Conservation (phyloP, 2,113 vertebrate genomes). For the Geococcyx californianus region DNA sequence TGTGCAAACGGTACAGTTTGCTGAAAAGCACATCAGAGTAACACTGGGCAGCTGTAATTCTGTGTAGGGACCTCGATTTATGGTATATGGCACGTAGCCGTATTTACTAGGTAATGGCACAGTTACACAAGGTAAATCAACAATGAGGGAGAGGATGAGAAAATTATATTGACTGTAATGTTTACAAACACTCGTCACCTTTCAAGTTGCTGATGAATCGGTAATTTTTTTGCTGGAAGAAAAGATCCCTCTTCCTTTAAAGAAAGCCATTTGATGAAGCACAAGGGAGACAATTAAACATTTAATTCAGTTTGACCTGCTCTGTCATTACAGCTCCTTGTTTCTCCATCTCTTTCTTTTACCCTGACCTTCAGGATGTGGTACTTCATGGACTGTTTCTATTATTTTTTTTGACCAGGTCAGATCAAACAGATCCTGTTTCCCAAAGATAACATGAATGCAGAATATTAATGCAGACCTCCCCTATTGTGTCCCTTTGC, state of each 20-base stretch:
- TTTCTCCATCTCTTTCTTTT: constrained; percentile 21
- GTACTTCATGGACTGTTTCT: not conserved
- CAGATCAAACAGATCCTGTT: constrained; percentile 41
- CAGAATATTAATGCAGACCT: not conserved
- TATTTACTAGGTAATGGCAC: not conserved
- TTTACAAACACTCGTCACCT: constrained; percentile 61
- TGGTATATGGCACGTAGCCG: not conserved
- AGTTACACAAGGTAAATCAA: constrained; percentile 9
- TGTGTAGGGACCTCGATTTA: not conserved
- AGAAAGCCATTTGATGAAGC: constrained; percentile 40
- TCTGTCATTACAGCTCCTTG: constrained; percentile 43
- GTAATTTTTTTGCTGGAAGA: constrained; percentile 37
- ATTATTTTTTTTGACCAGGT: not conserved
- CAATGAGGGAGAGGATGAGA: constrained; percentile 31
- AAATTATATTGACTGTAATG: constrained; percentile 28
- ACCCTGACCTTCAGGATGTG: constrained; percentile 48
- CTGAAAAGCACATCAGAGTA: not conserved
- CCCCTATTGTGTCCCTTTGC: not conserved
- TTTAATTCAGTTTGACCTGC: constrained; percentile 65
- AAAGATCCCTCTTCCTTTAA: constrained; percentile 52
- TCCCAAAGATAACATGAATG: constrained; percentile 42
- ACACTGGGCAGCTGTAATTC: not conserved
- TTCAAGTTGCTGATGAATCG: constrained; percentile 36
- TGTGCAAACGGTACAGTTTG: not conserved
- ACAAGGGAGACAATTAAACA: constrained; percentile 62